These are phyloP conservation scores for Carabus problematicus DNA, from an alignment of 2,888 invertebrate genomes.

Conservation along the genomic window DNA sequence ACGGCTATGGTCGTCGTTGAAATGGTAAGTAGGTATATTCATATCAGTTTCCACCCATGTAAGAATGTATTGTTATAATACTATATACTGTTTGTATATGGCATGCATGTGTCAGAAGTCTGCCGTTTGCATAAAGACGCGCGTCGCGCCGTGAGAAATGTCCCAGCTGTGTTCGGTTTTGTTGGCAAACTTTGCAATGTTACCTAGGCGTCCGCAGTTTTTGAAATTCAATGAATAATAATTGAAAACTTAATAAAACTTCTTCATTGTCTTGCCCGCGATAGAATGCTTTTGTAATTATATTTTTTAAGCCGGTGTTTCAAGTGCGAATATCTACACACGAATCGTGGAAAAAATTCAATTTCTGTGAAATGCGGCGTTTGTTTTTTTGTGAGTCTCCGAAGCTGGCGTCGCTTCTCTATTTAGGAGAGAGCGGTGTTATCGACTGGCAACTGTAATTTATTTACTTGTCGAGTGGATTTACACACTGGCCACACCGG, in stretches of 20 bases:
- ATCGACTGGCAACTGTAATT: slow-evolving; percentile 33
- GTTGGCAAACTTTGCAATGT: slow-evolving; percentile 13
- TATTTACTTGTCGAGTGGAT: slow-evolving; percentile 40
- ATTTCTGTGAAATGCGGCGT: slow-evolving; percentile 26
- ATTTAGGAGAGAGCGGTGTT: slow-evolving; percentile 23
- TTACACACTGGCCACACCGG: slow-evolving; percentile 36
- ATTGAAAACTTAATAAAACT: slow-evolving; percentile 37
- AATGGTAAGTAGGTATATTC: slow-evolving; percentile 16
- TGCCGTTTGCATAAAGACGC: neutral
- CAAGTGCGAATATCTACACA: slow-evolving; percentile 11
- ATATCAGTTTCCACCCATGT: slow-evolving; percentile 23
- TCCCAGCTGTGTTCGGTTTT: slow-evolving; percentile 16
- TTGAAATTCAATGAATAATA: slow-evolving; percentile 41
- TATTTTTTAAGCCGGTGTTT: slow-evolving; percentile 15
- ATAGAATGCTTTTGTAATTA: slow-evolving; percentile 32
- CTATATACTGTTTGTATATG: neutral
- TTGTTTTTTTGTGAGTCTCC: slow-evolving; percentile 20
- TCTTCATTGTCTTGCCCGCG: neutral
- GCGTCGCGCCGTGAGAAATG: slow-evolving; percentile 20
- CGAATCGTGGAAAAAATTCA: slow-evolving; percentile 16
- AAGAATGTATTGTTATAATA: neutral
- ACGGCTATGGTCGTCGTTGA: neutral
- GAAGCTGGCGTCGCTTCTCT: slow-evolving; percentile 1
- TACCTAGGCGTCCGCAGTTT: slow-evolving; percentile 23
- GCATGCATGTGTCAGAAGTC: neutral